These are phyloP conservation scores for Girardinichthys multiradiatus DNA, from an alignment of 2,113 vertebrate species.

Conservation along the genomic window DNA sequence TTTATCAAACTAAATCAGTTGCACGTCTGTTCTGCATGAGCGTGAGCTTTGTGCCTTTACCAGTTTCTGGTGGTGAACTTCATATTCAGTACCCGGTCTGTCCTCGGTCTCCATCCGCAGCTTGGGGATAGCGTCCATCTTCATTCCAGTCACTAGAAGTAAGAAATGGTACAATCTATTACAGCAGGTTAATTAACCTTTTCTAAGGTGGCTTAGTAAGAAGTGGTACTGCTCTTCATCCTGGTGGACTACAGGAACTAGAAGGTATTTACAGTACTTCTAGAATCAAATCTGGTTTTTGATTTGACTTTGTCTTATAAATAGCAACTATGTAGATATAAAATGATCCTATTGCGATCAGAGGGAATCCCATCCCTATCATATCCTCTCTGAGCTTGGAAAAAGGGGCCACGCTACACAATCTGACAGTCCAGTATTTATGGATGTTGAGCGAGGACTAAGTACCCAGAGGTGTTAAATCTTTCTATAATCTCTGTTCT, in stretches of 20 bases:
- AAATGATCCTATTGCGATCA: background rate
- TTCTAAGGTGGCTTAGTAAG: background rate
- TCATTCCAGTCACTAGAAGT: slow-evolving; percentile 88
- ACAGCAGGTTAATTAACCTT: slow-evolving; percentile 16
- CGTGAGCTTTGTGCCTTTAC: slow-evolving; percentile 62
- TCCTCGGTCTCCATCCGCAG: slow-evolving; percentile 94
- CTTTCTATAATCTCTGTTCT: too few species aligned
- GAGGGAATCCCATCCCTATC: slow-evolving; percentile 88
- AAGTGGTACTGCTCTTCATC: background rate
- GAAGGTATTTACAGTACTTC: background rate
- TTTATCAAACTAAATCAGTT: too few species aligned
- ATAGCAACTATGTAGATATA: background rate
- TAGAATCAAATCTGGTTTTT: background rate
- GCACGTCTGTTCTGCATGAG: too few species aligned
- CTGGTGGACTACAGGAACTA: background rate
- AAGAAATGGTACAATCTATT: slow-evolving; percentile 36
- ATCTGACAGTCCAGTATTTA: too few species aligned
- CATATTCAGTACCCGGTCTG: slow-evolving; percentile 90
- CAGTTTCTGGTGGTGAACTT: slow-evolving; percentile 98
- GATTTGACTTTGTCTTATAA: background rate
- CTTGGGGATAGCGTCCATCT: slow-evolving; percentile 92
- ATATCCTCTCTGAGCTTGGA: slow-evolving; percentile 82
- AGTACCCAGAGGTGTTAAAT: too few species aligned
- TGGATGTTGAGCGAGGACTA: too few species aligned
- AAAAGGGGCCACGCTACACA: too few species aligned